Evolutionary conservation across 1,140 invertebrate genomes (phyloP), one percentile per base, ranked within the genome.

Genomic region (Zaprionus vittiger): DNA sequence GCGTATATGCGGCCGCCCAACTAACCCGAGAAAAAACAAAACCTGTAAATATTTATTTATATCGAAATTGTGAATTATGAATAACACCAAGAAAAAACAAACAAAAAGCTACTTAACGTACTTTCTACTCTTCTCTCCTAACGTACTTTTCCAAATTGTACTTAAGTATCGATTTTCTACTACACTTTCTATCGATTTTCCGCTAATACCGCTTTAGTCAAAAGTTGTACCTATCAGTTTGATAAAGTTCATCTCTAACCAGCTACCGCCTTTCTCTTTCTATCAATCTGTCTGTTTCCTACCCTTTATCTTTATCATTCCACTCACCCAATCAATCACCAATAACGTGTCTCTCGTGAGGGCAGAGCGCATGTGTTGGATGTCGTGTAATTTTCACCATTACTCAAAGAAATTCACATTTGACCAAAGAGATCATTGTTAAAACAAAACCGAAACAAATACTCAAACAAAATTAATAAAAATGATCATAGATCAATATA

Each of bases 291-390:
- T 68, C 28, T 77, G 34, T 80, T 38, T 66, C 63, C 63, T 57
- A 76, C 62, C 74, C 59, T 65, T 63, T 47, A 9, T 81, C 65
- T 71, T 59, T 64, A 64, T 71, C 68, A 75, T 75, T 54, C 67
- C 81, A 90, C 68, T 78, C 67, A 82, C 80, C 83, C 74, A 81
- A 76, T 69, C 70, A 77, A 79, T 79, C 75, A 69, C 87, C 83
- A 89, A 84, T 90, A 91, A 81, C 89, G 85, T 92, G 86, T 91
- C 86, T 91, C 81, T 86, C 79, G 78, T 83, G 80, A 91, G 92
- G 92, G 92, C 92, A 93, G 92, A 93, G 92, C 92, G 92, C 91
- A 93, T 93, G 92, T 93, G 92, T 93, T 92, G 92, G 92, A 93
- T 93, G 92, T 93, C 80, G 86, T 92, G 86, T 90, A 91, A 86